Percentiles rank a stretch among this genome's conserved stretches.
Conservation (phyloP, 2,113 vertebrate species). For the Ictalurus furcatus region DNA sequence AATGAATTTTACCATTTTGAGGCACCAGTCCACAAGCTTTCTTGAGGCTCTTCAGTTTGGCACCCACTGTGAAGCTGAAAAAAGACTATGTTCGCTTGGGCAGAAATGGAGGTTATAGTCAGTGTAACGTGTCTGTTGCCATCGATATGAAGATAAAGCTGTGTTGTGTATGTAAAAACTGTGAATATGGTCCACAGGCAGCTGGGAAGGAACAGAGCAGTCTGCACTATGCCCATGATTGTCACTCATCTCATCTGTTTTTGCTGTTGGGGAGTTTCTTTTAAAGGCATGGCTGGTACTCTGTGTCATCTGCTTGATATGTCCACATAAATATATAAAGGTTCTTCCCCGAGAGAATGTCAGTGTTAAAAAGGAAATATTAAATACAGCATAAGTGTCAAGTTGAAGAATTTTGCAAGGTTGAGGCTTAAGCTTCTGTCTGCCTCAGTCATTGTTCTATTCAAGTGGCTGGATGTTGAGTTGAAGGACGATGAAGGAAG, state of each 20-base stretch:
- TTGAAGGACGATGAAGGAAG: not conserved
- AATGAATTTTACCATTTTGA: not conserved
- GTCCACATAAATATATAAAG: slow-evolving; percentile 25
- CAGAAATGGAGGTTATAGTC: not conserved
- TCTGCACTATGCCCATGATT: slow-evolving; percentile 41
- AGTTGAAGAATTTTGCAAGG: slow-evolving; percentile 1
- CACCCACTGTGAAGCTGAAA: not conserved
- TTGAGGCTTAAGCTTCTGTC: not conserved
- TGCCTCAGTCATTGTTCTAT: not conserved
- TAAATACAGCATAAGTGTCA: slow-evolving; percentile 30
- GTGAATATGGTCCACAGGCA: not conserved
- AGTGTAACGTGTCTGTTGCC: slow-evolving; percentile 9
- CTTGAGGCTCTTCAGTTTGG: not conserved
- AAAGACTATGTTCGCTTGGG: slow-evolving; percentile 34
- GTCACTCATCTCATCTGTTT: slow-evolving; percentile 40
- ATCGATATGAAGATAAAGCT: not conserved
- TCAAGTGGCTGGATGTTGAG: not conserved
- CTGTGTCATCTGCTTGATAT: slow-evolving; percentile 42
- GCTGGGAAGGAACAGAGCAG: slow-evolving; percentile 33
- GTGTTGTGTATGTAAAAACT: not conserved
- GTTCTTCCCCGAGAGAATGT: slow-evolving; percentile 28
- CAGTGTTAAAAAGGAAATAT: slow-evolving; percentile 22
- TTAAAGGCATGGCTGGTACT: slow-evolving; percentile 1
- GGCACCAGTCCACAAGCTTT: not conserved
- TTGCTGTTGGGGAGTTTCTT: slow-evolving; percentile 23